Conservation (phyloP, 2,888 invertebrate species). For the Hydropsyche betteni region DNA sequence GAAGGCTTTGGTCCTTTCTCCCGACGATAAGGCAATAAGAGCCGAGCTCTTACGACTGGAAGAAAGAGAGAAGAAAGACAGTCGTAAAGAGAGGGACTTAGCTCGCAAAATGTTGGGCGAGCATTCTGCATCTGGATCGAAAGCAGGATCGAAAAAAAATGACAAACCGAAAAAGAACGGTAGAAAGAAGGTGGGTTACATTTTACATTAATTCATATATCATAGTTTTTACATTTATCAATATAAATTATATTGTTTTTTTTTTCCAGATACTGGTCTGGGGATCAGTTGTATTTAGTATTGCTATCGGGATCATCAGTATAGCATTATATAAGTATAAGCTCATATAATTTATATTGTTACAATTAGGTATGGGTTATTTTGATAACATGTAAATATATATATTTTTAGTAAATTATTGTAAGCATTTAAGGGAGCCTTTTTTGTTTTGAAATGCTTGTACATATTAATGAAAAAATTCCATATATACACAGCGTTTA, state of each 20-base stretch:
- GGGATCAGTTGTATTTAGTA: slow-evolving; percentile 75
- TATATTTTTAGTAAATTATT: too few species aligned
- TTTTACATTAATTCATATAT: too few species aligned
- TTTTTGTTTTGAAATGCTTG: too few species aligned
- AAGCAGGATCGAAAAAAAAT: slow-evolving; percentile 54
- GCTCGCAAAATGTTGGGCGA: slow-evolving; percentile 64
- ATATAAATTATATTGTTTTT: slow-evolving; percentile 28
- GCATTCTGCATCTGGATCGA: slow-evolving; percentile 40
- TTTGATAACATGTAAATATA: too few species aligned
- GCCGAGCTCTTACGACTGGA: slow-evolving; percentile 61
- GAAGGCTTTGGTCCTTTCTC: slow-evolving; percentile 60
- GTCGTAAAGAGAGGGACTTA: slow-evolving; percentile 64
- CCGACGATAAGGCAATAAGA: slow-evolving; percentile 60
- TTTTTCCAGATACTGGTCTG: slow-evolving; percentile 65
- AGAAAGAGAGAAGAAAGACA: slow-evolving; percentile 56
- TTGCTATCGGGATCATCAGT: slow-evolving; percentile 75
- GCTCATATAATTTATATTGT: slow-evolving; percentile 55
- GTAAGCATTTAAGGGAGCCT: too few species aligned
- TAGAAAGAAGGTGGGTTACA: slow-evolving; percentile 51
- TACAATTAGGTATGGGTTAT: not conserved
- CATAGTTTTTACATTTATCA: not conserved
- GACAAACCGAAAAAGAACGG: slow-evolving; percentile 58
- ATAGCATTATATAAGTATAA: slow-evolving; percentile 80
- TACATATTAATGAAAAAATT: too few species aligned
- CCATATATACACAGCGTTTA: too few species aligned